These are phyloP conservation scores for Crax fasciolata DNA, from an alignment of 2,797 vertebrate genomes.

Conservation along the genomic window DNA sequence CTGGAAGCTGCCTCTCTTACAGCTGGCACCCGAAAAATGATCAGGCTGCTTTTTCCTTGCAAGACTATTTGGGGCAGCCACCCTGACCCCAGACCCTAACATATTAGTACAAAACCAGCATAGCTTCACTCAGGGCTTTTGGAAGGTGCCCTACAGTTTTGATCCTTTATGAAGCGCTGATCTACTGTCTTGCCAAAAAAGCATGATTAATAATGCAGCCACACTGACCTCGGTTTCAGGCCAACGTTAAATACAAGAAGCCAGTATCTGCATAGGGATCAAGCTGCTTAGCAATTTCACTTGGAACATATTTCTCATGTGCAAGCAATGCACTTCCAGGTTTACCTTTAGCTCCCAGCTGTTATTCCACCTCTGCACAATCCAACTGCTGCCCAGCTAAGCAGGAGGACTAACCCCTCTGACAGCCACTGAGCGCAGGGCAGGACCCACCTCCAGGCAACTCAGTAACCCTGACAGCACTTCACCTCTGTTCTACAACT, in stretches of 20 bases:
- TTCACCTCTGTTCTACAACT: neutral
- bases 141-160: neutral
- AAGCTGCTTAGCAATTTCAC: neutral
- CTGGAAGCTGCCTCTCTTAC: neutral
- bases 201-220: neutral
- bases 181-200: neutral
- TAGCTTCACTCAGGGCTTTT: neutral
- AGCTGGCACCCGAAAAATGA: neutral
- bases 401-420: accelerated
- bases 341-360: neutral
- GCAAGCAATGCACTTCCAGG: neutral
- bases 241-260: neutral
- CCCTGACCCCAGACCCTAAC: neutral
- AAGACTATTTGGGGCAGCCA: neutral
- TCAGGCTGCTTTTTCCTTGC: neutral
- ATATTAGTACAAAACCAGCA: neutral
- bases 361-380: neutral
- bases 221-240: neutral
- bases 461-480: neutral
- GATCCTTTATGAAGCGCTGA: neutral
- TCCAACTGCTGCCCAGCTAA: neutral
- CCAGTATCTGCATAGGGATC: neutral
- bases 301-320: neutral
- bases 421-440: accelerated
- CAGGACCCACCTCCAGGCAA: neutral